Evolutionary conservation across 2,113 vertebrate genomes (phyloP).

Genomic region (Budorcas taxicolor): DNA sequence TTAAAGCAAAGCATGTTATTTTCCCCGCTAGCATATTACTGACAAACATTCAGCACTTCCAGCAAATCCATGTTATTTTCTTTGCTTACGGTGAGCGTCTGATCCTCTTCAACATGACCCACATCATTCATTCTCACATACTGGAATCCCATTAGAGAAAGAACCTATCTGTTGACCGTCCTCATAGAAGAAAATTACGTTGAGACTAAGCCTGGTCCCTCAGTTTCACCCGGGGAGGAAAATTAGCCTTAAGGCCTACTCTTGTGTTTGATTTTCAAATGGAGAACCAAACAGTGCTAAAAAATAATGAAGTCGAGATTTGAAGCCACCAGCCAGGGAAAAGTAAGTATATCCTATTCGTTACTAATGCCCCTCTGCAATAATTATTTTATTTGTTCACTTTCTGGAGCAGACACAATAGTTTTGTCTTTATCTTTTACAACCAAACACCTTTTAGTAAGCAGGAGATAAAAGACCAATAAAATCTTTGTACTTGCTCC

Average conservation of each 20-base stretch:
- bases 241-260: conserved; percentile 37
- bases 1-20: conserved; percentile 19
- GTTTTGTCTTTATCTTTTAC: conserved; percentile 56
- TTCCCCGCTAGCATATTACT: background rate
- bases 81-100: conserved; percentile 44
- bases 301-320: background rate
- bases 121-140: background rate
- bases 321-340: conserved; percentile 37
- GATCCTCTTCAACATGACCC: conserved; percentile 15
- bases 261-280: conserved; percentile 22
- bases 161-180: background rate
- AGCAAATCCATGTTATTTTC: conserved; percentile 2
- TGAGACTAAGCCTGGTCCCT: background rate
- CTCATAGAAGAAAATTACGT: conserved; percentile 33
- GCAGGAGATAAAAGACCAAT: conserved; percentile 57
- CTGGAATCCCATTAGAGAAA: background rate
- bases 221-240: background rate
- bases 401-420: conserved; percentile 37
- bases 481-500: conserved; percentile 53
- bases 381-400: conserved; percentile 61
- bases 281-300: background rate
- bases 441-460: conserved; percentile 66
- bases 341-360: conserved; percentile 1
- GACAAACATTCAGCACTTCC: background rate
- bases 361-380: background rate